Base-by-base conservation (phyloP, 2,888 invertebrate species). In the Monochamus alternatus region DNA sequence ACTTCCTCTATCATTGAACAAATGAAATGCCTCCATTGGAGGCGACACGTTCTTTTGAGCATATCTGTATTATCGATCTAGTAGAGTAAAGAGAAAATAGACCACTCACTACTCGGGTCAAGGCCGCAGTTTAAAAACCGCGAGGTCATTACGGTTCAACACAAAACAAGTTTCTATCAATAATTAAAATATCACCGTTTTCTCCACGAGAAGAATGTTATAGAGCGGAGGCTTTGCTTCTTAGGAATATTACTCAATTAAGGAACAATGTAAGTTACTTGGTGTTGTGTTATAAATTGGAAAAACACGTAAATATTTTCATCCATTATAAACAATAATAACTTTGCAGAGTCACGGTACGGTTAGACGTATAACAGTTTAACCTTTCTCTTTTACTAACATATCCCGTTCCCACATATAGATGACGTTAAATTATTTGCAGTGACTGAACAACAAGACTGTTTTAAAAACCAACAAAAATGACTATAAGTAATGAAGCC, bases 401-500 rank as follows among this genome's bases (percentile, higher is more conserved):
- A 72, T 60, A 55, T 72, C 65, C 76, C 64, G 63, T 76, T 77
- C 72, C 74, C 74, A 64, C 60, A 73, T 64, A 69, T 75, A 75
- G 73, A 73, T 70, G 66, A 71, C 65, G 64, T 74, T 64, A 69
- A 75, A 73, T 75, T 78, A 80, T 76, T 84, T 85, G 78, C 76
- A 84, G 84, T 82, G 81, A 81, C 81, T 82, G 82, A 81, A 59
- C 72, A 58, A 73, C 72, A 83, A 80, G 81, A 83, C 83, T 80
- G 79, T 70, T 60, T 55, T 70, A 76, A 69, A 78, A 52, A 5
- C 7, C 38, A 38, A 38, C 38, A 38, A 38, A 38, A 81, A 84
- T 84, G 82, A 81, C 82, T n/a, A 86, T 87, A 69, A 90, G 91
- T 77, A 88, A 93, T 51, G 94, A 94, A 85, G 94, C 94, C 3